Evolutionary conservation across 1,140 invertebrate genomes (phyloP).

Genomic region (Eupristina koningsbergeri): DNA sequence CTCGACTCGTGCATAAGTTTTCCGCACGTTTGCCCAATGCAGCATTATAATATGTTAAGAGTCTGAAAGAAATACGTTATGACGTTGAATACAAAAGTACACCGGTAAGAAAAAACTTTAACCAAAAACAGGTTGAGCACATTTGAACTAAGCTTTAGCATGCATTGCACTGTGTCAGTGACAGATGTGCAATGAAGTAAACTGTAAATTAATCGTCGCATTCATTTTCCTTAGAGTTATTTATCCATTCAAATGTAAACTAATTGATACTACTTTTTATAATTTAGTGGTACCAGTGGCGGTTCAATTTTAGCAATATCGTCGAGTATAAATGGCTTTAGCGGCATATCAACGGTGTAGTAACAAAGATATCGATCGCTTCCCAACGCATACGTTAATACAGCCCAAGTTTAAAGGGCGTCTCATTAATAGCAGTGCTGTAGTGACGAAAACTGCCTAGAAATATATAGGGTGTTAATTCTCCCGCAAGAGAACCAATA

Average conservation of each 20-base stretch:
- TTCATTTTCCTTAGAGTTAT: background rate
- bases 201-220: background rate
- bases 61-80: background rate
- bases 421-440: background rate
- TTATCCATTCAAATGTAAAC: no score
- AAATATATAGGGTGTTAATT: background rate
- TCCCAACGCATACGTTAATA: background rate
- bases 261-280: no score
- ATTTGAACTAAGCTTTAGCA: background rate
- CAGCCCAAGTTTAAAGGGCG: background rate
- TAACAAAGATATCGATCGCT: conserved; percentile 33
- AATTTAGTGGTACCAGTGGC: background rate
- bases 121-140: background rate
- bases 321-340: background rate
- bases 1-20: background rate
- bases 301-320: background rate
- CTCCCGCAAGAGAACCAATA: background rate
- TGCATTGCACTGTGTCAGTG: background rate
- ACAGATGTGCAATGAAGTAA: background rate
- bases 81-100: conserved; percentile 1
- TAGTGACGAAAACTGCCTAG: background rate
- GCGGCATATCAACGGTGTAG: background rate
- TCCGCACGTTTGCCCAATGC: conserved; percentile 1
- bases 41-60: background rate
- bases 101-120: background rate